Base-by-base conservation (phyloP, 2,797 vertebrate genomes). In the Micrastur ruficollis region DNA sequence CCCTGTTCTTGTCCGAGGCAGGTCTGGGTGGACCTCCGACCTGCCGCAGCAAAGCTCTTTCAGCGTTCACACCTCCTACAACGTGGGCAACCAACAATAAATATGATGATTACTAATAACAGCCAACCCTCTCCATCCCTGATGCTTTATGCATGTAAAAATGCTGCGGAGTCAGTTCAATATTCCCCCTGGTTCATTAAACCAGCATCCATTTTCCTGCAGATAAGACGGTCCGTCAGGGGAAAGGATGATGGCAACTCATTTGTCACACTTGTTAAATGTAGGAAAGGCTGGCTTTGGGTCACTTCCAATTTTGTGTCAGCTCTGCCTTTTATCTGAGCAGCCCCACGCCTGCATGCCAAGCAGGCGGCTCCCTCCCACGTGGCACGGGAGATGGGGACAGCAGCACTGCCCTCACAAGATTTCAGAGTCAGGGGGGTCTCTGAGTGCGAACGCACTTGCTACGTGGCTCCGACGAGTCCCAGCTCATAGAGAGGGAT, bases 201-300 rank as follows among this genome's bases (percentile, higher is more conserved):
- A 82, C 32, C 55, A 85, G 42, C 91, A 89, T 91, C 46, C 74
- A 59, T 92, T 92, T 93, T 92, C 67, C 68, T 85, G 70, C 63
- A 92, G 94, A 91, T 92, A 93, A 95, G 94, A 58, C 5, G 7
- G 87, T 81, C 87, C 4, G 0, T 88, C 74, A 82, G 72, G 88
- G 80, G 79, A 95, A 90, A 46, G 87, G 72, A 81, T 81, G 93
- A 93, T 88, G 67, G 49, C 11, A 93, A 86, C 87, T 95, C 93
- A 94, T 96, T 96, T 96, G 96, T 93, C 81, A 95, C 87, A 88
- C 85, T 93, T 50, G 79, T 93, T 96, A 95, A 88, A 74, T 85
- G 94, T 34, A 90, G 73, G 80, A 66, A 92, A 95, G 85, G 65
- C 79, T 96, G 85, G 38, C 68, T 94, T 86, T 96, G 96, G 72